phyloP scores from a whole-genome alignment of 2,888 invertebrate species.

The Rotaria macrura region DNA sequence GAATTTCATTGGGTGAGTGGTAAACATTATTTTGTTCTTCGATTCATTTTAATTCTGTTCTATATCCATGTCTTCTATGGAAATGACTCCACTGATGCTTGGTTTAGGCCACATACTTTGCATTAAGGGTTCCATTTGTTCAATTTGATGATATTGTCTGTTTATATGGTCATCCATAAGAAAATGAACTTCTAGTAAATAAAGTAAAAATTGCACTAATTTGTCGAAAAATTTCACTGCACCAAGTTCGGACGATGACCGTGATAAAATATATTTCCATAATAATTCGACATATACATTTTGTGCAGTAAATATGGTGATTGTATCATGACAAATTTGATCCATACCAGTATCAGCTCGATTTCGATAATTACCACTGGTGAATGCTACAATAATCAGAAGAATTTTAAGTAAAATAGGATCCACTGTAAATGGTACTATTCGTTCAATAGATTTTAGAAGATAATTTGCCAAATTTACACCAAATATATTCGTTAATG shows the following conservation, averaged over 20 bases:
- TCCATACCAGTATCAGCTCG: neutral
- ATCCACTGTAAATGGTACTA: neutral
- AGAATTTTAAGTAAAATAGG: neutral
- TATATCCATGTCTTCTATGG: too few relatives aligned
- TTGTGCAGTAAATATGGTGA: neutral
- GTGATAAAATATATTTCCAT: neutral
- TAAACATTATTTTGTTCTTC: too few relatives aligned
- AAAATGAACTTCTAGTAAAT: neutral
- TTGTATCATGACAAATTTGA: neutral
- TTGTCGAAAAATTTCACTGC: neutral
- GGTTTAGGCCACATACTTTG: neutral
- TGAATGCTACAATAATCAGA: neutral
- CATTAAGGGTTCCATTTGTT: neutral
- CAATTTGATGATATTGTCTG: neutral
- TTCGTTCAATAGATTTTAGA: neutral
- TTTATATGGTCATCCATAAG: neutral
- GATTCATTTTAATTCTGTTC: too few relatives aligned
- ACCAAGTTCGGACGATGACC: neutral
- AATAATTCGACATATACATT: neutral
- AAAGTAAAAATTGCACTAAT: neutral
- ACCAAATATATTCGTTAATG: neutral
- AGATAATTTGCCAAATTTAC: neutral
- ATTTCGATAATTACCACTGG: neutral
- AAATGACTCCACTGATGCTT: neutral
- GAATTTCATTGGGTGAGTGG: too few relatives aligned